Evolutionary conservation across 2,797 vertebrate genomes (phyloP).

Genomic region (Schizopygopsis pylzovi): DNA sequence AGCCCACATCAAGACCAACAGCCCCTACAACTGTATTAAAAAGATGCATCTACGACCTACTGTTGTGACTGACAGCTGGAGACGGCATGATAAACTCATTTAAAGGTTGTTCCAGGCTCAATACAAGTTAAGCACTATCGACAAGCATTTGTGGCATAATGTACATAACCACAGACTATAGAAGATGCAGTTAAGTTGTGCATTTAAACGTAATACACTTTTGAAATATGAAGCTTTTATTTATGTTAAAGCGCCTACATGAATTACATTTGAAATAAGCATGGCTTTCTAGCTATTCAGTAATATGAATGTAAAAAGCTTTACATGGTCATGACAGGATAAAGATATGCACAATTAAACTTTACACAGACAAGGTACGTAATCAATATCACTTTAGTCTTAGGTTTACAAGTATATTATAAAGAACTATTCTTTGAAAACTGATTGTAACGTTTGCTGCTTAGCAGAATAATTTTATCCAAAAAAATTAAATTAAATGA

Average conservation of each 20-base stretch:
- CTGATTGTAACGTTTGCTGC: neutral
- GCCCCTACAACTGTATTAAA: neutral
- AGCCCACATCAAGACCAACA: neutral
- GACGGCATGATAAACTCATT: neutral
- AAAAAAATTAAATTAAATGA: neutral
- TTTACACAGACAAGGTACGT: neutral
- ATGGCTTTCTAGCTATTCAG: neutral
- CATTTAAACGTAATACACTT: constrained; percentile 12
- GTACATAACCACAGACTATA: neutral
- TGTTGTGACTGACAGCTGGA: constrained; percentile 15
- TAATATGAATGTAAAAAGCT: neutral
- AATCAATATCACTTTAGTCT: neutral
- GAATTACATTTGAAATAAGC: neutral
- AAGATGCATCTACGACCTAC: neutral
- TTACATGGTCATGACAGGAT: neutral
- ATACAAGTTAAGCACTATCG: constrained; percentile 27
- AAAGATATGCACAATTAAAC: neutral
- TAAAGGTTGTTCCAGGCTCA: constrained; percentile 21
- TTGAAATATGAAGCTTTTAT: neutral
- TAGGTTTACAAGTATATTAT: neutral
- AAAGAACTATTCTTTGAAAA: neutral
- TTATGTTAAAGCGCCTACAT: neutral
- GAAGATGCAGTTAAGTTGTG: neutral
- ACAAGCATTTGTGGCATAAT: constrained; percentile 1
- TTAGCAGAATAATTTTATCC: neutral